A percentile compares a stretch with the other conserved stretches of the same genome.
Evolutionary conservation across 2,888 invertebrate genomes (phyloP).

Genomic region (Iselma pallidipennis): DNA sequence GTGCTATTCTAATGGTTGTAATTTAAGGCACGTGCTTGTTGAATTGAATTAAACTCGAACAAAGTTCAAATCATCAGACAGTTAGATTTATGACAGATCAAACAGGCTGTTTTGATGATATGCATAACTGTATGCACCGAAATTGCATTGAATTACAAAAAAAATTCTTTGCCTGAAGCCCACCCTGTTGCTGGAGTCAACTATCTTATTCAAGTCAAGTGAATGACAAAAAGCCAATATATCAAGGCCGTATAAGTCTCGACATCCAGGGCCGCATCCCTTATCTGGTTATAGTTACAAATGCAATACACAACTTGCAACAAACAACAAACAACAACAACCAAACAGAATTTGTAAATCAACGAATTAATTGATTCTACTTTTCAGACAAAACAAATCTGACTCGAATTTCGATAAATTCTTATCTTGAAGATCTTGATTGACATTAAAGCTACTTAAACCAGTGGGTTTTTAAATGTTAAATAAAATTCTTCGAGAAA

Average conservation of each 20-base stretch:
- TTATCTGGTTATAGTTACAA: slow-evolving; percentile 3
- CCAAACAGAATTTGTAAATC: neutral
- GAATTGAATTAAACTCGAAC: neutral
- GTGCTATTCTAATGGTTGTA: slow-evolving; percentile 26
- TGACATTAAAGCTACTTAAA: slow-evolving; percentile 5
- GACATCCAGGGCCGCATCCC: slow-evolving; percentile 8
- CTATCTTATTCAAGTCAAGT: neutral
- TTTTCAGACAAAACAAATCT: neutral
- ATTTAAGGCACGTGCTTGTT: slow-evolving; percentile 33
- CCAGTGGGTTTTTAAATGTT: neutral
- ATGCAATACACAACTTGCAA: neutral
- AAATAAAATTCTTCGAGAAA: neutral
- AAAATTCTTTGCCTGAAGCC: neutral
- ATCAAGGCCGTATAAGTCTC: slow-evolving; percentile 11
- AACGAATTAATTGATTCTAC: neutral
- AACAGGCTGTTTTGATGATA: too few species aligned
- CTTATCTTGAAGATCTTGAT: slow-evolving; percentile 2
- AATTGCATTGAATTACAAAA: too few species aligned
- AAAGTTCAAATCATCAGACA: neutral
- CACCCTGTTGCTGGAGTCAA: neutral
- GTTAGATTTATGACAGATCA: too few species aligned
- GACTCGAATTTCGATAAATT: neutral
- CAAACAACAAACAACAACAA: neutral
- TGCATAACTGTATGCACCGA: too few species aligned
- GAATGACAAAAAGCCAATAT: slow-evolving; percentile 9